Base-by-base conservation (phyloP, 2,888 invertebrate species). In the Habrosyne pyritoides region DNA sequence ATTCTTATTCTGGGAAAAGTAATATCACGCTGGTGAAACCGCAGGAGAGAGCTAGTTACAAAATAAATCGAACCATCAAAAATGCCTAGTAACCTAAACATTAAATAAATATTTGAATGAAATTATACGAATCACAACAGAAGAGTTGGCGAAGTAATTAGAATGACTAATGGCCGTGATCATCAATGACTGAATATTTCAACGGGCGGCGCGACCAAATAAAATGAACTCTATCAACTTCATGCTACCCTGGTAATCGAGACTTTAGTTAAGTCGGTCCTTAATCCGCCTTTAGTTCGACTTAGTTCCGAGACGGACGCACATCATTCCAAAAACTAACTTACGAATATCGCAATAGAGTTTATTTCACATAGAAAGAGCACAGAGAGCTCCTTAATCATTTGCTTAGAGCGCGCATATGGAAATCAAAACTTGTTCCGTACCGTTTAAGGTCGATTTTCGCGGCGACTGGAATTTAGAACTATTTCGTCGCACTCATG, bases 181-280 rank as follows among this genome's bases (percentile, higher is more conserved):
- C 24, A 49, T 49, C 14, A 49, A 26, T 49, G 18, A 22, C 49
- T 12, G 26, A 49, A 28, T 28, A 21, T 14, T 26, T 12, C n/a
- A n/a, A n/a, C 26, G 26, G 49, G 5, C 12, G 28, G 50, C 28
- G 28, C 50, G 18, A 14, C 28, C 7, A 42, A 48, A 18, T 50
- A 5, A 28, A 18, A 50, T 49, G 14, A 26, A 26, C 26, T 21
- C 18, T 12, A 18, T 21, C 26, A 18, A 12, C 21, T 28, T n/a
- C 36, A 46, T 53, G 67, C 52, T 22, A 24, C 33, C 71, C 71
- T 71, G 51, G 71, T 71, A 68, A 52, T 48, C 46, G 26, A 49
- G 66, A 65, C 62, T 68, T 64, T 58, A 54, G 59, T 61, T 61
- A 68, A 71, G 64, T 59, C 71, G 61, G 53, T 54, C 54, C 56